These are phyloP conservation scores for Cherax destructor DNA, from an alignment of 1,140 invertebrate species.

Conservation along the genomic window DNA sequence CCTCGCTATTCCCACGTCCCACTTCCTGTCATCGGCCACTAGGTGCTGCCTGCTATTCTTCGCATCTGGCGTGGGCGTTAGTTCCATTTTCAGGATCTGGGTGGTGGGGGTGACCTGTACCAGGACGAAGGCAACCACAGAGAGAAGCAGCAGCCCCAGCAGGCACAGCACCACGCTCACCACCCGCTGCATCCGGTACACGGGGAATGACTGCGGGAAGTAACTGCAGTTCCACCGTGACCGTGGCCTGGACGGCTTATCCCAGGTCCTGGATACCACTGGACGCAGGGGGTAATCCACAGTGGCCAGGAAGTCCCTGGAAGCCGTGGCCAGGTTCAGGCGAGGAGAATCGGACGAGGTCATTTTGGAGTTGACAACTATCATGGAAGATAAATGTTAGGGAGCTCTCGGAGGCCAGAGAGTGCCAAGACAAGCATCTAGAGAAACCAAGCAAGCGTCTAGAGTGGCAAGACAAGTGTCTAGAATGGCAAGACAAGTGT, in stretches of 20 bases:
- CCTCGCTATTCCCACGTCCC: neutral
- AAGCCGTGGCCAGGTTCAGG: slow-evolving; percentile 6
- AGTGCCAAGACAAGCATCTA: neutral
- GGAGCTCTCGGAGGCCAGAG: neutral
- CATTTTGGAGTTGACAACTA: neutral
- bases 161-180: slow-evolving; percentile 38
- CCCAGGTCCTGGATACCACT: slow-evolving; percentile 9
- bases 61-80: neutral
- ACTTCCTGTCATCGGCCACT: neutral
- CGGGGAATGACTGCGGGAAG: slow-evolving; percentile 47
- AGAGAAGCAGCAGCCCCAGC: slow-evolving; percentile 32
- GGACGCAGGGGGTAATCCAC: slow-evolving; percentile 35
- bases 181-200: slow-evolving; percentile 48
- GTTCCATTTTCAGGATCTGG: neutral
- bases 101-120: slow-evolving; percentile 37
- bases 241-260: neutral
- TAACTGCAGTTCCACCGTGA: slow-evolving; percentile 27
- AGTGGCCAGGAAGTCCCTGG: slow-evolving; percentile 13
- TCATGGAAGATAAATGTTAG: neutral
- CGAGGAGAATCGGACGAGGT: neutral
- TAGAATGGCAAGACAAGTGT: neutral
- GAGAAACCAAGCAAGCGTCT: neutral
- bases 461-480: neutral
- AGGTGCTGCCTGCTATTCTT: neutral
- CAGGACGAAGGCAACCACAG: slow-evolving; percentile 29